These are phyloP conservation scores for Diglossa cyanea DNA, from an alignment of 2,797 vertebrate genomes.

Conservation along the genomic window DNA sequence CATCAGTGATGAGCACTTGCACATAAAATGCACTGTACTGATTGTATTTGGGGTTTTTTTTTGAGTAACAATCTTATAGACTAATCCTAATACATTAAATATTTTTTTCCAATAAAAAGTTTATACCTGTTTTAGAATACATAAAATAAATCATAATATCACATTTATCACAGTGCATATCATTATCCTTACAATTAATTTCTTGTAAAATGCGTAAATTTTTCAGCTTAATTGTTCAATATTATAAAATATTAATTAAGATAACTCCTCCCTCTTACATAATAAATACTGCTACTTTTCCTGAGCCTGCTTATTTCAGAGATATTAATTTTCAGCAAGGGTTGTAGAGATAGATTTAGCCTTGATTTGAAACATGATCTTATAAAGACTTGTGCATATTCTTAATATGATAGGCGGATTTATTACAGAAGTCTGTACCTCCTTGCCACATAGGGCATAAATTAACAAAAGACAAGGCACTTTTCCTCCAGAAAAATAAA, in stretches of 20 bases:
- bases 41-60: background rate
- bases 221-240: background rate
- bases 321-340: background rate
- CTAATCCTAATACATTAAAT: background rate
- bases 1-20: background rate
- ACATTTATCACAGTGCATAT: background rate
- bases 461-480: background rate
- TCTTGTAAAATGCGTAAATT: background rate
- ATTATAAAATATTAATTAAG: background rate
- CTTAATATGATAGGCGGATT: background rate
- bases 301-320: background rate
- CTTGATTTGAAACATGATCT: background rate
- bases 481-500: background rate
- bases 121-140: background rate
- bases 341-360: background rate
- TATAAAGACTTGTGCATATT: background rate
- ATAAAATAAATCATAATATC: background rate
- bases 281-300: background rate
- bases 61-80: background rate
- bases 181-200: background rate
- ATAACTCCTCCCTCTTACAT: background rate
- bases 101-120: background rate
- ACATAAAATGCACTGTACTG: background rate
- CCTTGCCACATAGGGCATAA: background rate
- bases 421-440: background rate